Percentiles rank a stretch among this genome's conserved stretches.
Conservation (phyloP, 2,888 invertebrate genomes). For the Drosophila ustulata region DNA sequence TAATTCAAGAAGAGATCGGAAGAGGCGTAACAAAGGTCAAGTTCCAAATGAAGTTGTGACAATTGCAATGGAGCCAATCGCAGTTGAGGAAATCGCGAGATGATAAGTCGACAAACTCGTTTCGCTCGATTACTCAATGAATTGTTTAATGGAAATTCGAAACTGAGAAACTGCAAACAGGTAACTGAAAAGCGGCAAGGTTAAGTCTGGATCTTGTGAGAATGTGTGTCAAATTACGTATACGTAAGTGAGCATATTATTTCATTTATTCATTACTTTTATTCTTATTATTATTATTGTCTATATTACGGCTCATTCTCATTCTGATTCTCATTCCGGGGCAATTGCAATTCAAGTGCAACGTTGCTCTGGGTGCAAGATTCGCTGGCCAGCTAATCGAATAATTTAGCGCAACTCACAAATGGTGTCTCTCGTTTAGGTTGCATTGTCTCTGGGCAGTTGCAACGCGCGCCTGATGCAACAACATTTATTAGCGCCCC, state of each 20-base stretch:
- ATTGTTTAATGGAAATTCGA: slow-evolving; percentile 4
- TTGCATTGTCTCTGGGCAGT: slow-evolving; percentile 14
- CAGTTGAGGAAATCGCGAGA: not conserved
- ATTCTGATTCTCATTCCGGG: slow-evolving; percentile 20
- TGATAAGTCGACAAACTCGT: slow-evolving; percentile 1
- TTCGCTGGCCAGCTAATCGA: slow-evolving; percentile 55
- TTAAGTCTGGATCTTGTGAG: not conserved
- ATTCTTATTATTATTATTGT: slow-evolving; percentile 35
- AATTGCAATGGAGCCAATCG: not conserved
- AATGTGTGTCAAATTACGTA: slow-evolving; percentile 46
- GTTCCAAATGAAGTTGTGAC: not conserved
- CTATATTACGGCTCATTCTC: slow-evolving; percentile 23
- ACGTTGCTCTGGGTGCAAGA: slow-evolving; percentile 23
- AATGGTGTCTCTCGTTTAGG: slow-evolving; percentile 3
- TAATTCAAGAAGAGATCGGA: not conserved
- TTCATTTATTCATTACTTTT: slow-evolving; percentile 29
- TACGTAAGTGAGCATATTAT: slow-evolving; percentile 19
- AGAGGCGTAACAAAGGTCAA: not conserved
- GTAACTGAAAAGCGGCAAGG: not conserved
- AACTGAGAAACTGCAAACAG: slow-evolving; percentile 7
- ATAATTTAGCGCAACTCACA: slow-evolving; percentile 64
- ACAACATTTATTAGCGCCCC: slow-evolving; percentile 17
- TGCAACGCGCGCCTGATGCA: not conserved
- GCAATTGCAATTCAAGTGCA: slow-evolving; percentile 54
- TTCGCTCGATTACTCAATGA: slow-evolving; percentile 1